A percentile compares a stretch with the other conserved stretches of the same genome.
Conservation (phyloP, 2,888 invertebrate genomes). For the Autographa pulchrina region DNA sequence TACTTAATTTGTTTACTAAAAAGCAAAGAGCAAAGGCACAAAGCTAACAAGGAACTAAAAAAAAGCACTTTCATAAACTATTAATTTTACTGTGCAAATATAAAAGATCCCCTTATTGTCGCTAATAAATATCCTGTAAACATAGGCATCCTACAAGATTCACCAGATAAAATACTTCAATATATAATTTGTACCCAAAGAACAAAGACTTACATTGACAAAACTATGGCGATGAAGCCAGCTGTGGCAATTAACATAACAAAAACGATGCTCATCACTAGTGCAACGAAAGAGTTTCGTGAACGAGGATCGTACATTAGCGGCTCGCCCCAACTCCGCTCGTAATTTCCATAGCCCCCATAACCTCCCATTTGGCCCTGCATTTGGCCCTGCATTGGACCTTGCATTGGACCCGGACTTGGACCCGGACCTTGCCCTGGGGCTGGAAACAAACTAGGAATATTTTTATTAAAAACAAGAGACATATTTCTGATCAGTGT, state of each 20-base stretch:
- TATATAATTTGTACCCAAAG: background rate
- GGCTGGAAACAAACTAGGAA: constrained; percentile 7
- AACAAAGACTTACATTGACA: constrained; percentile 24
- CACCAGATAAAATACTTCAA: background rate
- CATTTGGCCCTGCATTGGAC: background rate
- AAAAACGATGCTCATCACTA: constrained; percentile 31
- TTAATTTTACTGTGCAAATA: background rate
- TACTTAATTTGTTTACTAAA: too few species aligned
- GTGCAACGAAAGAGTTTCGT: constrained; percentile 53
- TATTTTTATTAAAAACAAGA: background rate
- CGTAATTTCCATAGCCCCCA: background rate
- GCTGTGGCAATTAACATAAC: constrained; percentile 27
- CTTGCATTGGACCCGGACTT: background rate
- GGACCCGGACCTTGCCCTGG: constrained; percentile 2
- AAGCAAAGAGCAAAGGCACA: too few species aligned
- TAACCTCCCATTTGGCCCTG: background rate
- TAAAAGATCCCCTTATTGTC: too few species aligned
- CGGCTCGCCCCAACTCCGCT: constrained; percentile 14
- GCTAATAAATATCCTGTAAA: too few species aligned
- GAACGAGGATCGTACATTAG: constrained; percentile 61
- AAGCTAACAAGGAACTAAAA: background rate
- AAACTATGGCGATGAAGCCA: background rate
- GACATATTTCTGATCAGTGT: too few species aligned
- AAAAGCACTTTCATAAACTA: background rate
- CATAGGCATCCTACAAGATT: too few species aligned